phyloP scores from a whole-genome alignment of 2,888 invertebrate genomes.

The Pristionchus arcanus region DNA sequence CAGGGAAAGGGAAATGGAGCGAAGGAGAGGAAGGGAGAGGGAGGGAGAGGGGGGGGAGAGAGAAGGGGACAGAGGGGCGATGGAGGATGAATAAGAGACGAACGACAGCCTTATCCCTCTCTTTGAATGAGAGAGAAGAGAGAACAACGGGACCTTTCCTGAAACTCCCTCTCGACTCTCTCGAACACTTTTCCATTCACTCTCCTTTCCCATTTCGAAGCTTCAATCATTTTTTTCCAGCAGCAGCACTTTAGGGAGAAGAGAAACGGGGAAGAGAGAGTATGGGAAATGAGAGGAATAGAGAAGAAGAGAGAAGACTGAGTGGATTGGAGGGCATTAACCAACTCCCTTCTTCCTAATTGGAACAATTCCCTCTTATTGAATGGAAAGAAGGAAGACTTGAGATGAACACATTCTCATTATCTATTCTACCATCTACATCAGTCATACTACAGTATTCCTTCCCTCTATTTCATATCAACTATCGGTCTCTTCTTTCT shows the following conservation, averaged over 20 bases:
- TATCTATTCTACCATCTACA: background rate
- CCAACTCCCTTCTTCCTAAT: conserved; percentile 25
- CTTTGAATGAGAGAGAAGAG: conserved; percentile 28
- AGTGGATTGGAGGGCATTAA: conserved; percentile 47
- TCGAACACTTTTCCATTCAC: background rate
- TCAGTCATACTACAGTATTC: background rate
- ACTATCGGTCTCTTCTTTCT: background rate
- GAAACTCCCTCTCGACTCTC: background rate
- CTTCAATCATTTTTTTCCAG: background rate
- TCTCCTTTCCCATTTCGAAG: conserved; percentile 13
- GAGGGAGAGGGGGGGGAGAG: background rate
- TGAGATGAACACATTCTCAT: background rate
- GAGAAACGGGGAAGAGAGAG: background rate
- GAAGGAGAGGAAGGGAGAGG: background rate
- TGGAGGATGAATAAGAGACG: background rate
- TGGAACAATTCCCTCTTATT: background rate
- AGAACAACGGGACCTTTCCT: conserved; percentile 31
- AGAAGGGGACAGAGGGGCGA: too few species aligned
- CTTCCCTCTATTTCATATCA: background rate
- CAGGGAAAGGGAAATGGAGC: background rate
- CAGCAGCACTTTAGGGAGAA: background rate
- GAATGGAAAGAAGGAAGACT: background rate
- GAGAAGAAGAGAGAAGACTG: background rate
- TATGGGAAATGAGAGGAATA: too few species aligned
- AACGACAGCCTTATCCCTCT: background rate